A percentile compares a stretch with the other conserved stretches of the same genome.
Conservation (phyloP, 2,888 invertebrate species). For the Cosmia pyralina region DNA sequence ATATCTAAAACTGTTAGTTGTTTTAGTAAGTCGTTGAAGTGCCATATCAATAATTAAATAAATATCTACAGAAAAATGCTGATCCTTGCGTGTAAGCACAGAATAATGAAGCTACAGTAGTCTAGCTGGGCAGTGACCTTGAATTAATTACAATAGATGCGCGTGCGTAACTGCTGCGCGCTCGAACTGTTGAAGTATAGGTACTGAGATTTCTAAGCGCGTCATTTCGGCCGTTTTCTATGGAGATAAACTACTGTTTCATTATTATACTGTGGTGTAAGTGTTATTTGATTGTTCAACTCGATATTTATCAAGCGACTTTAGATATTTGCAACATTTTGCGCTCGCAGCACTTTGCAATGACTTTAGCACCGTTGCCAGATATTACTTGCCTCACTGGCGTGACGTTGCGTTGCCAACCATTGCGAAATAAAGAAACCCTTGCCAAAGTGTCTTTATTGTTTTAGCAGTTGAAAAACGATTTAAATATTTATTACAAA, state of each 20-base stretch:
- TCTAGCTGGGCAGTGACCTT: no score
- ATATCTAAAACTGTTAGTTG: not conserved
- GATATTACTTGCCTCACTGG: not conserved
- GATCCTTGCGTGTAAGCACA: not conserved
- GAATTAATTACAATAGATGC: no score
- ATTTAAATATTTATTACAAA: not conserved
- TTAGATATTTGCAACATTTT: not conserved
- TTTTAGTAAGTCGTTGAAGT: not conserved
- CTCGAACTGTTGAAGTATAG: no score
- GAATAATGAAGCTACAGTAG: no score
- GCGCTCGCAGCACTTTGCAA: not conserved
- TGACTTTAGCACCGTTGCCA: constrained; percentile 24
- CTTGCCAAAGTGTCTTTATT: constrained; percentile 30
- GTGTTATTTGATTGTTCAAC: not conserved
- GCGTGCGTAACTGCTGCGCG: no score
- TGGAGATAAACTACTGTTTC: no score
- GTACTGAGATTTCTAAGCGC: no score
- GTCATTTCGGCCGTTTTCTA: no score
- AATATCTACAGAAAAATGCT: not conserved
- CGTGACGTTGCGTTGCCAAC: constrained; percentile 37
- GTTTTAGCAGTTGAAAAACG: not conserved
- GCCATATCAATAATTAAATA: not conserved
- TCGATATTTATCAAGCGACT: constrained; percentile 21
- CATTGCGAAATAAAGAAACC: constrained; percentile 26
- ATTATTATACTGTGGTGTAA: no score